Base-by-base conservation (phyloP, 2,888 invertebrate genomes). In the Ptychoptera albimana region DNA sequence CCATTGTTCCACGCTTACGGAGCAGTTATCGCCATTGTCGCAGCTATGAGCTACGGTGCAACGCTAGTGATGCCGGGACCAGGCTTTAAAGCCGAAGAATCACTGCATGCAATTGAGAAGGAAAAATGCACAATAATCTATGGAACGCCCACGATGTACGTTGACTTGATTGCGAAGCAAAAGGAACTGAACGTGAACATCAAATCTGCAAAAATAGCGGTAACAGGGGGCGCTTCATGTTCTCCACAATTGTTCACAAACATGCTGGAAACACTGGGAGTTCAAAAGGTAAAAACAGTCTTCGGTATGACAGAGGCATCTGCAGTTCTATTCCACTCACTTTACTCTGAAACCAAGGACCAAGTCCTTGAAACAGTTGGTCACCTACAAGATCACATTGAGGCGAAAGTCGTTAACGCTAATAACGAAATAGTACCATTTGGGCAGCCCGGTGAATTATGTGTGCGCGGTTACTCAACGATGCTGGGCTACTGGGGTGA, bases 71-170 rank as follows among this genome's bases (percentile, higher is more conserved):
- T 82, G 2, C 79, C 82, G 1, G 60, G 70, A 0, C 62, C 68
- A 0, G 64, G 57, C 1, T 82, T 76, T 52, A 75, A 77, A 57
- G 72, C 84, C 0, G 66, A 69, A 13, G 69, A 69, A 34, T 71
- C 78, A 0, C 59, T 87, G 2, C 61, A 74, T 41, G 73, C 82
- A 0, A 72, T 85, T 6, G 62, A 71, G 16, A 61, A 72, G 15
- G 82, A 88, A 61, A 76, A 73, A 74, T 85, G 86, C 55, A 75
- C 75, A 1, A 61, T 77, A 1, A 59, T 81, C 29, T 78, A 78
- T 56, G 87, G 87, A 34, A 86, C 87, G 0, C 87, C 89, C 7
- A 88, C 89, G 2, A 88, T 88, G 88, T 82, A 82, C 60, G 75
- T 84, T 11, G 85, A 87, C 63, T 67, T 85, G 50, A 60, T 86